These are phyloP conservation scores for Xiphophorus hellerii DNA, from an alignment of 2,113 vertebrate species.

Conservation along the genomic window DNA sequence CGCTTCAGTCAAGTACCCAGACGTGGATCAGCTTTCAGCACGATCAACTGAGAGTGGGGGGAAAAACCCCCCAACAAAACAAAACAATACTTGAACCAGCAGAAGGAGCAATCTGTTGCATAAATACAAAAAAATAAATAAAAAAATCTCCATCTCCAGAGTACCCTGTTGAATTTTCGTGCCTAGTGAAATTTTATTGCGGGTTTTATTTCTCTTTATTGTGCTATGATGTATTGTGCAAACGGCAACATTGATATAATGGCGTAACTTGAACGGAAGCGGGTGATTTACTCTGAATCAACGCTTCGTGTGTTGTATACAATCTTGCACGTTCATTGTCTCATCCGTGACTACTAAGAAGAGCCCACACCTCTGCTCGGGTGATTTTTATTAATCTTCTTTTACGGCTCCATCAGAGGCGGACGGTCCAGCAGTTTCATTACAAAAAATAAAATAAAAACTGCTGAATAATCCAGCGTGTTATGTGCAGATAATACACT, in stretches of 20 bases:
- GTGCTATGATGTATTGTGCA: not conserved
- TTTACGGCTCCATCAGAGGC: slow-evolving; percentile 1
- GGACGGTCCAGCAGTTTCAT: not conserved
- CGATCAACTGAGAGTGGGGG: not conserved
- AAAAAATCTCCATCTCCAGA: slow-evolving; percentile 24
- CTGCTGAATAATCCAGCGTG: not conserved
- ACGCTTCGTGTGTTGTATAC: not conserved
- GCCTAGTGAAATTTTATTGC: slow-evolving; percentile 48
- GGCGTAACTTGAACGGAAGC: no score
- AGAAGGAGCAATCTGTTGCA: slow-evolving; percentile 18
- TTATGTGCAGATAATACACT: not conserved
- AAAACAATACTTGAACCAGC: not conserved
- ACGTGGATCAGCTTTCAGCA: not conserved
- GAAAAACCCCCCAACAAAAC: no score
- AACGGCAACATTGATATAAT: not conserved
- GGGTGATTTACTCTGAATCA: not conserved
- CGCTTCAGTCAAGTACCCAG: not conserved
- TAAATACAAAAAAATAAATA: not conserved
- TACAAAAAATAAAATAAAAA: not conserved
- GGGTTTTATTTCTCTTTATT: slow-evolving; percentile 33
- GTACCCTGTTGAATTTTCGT: slow-evolving; percentile 50
- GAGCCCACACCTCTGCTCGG: not conserved
- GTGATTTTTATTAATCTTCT: not conserved
- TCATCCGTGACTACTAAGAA: not conserved
- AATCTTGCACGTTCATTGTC: not conserved